Base-by-base conservation (phyloP, 2,888 invertebrate species). In the Pterobdella sp. region DNA sequence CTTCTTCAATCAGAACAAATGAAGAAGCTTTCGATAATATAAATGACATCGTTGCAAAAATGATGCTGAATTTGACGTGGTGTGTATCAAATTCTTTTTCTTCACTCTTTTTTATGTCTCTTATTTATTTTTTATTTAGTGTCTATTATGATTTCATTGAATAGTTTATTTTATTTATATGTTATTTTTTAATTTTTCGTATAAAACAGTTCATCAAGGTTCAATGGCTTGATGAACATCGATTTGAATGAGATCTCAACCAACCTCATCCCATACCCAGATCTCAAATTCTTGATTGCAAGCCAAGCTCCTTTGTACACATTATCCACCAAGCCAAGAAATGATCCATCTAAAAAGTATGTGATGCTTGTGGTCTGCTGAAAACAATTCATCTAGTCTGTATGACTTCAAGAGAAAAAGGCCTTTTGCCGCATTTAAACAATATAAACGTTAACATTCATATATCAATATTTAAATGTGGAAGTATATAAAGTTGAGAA, bases 211-310 rank as follows among this genome's bases (percentile, higher is more conserved):
- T 84, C 84, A 26, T 82, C 84, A 1, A 77, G 85, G 67, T 85
- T 84, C 80, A 83, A 84, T 75, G 85, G 85, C 3, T 81, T 82
- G 1, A 78, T 85, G 73, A 85, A 85, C 76, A 83, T 85, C 29
- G 85, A 85, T 78, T 78, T 85, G 74, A 84, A 84, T 78, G 85
- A 85, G 76, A 84, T 85, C 49, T 81, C 84, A 0, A 84, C 83
- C 82, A 85, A 85, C 76, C 79, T 85, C 73, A 84, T 85, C 4
- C 85, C 85, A n/a, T 85, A 82, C 78, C 84, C 84, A 56, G 77
- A 78, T 71, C 79, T 85, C 64, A 84, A 85, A 77, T 85, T 84
- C 77, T 79, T 85, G 14, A 80, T 84, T 2, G 78, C 83, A 37
- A 83, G 84, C 76, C 81, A 83, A 78, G 80, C 82, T 1, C 84